Conservation (phyloP, 2,888 invertebrate genomes). For the Dendrolimus pini region DNA sequence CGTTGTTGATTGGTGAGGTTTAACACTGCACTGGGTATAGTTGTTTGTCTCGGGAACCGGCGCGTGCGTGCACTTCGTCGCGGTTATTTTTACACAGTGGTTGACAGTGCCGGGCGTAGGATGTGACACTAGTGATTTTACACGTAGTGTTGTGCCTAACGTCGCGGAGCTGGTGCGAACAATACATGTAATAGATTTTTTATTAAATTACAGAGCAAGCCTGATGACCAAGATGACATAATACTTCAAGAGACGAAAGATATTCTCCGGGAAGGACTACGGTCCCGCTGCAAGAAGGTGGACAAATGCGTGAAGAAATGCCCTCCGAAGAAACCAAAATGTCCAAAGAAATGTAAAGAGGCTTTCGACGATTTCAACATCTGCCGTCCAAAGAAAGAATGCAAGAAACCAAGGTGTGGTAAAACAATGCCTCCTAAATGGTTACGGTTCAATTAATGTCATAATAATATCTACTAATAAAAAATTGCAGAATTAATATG, state of each 20-base stretch:
- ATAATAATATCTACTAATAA: too few species aligned
- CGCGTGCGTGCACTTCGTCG: too few species aligned
- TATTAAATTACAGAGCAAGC: constrained; percentile 6
- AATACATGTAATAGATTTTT: neutral
- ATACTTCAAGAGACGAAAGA: constrained; percentile 7
- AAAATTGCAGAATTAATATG: too few species aligned
- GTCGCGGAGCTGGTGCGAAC: too few species aligned
- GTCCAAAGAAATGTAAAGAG: constrained; percentile 23
- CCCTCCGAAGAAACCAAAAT: constrained; percentile 15
- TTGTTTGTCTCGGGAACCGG: too few species aligned
- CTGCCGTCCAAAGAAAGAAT: constrained; percentile 19
- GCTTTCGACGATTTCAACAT: constrained; percentile 21
- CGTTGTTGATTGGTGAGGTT: too few species aligned
- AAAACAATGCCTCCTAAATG: constrained; percentile 29
- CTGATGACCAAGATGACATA: neutral
- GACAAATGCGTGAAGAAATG: constrained; percentile 24
- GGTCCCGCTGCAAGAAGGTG: constrained; percentile 23
- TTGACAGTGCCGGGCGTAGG: too few species aligned
- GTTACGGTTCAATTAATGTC: constrained; percentile 1
- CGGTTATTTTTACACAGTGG: too few species aligned
- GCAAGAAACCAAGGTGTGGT: constrained; percentile 22
- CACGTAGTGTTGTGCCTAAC: too few species aligned
- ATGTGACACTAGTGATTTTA: too few species aligned
- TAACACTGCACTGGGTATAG: too few species aligned
- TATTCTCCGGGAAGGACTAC: constrained; percentile 18